Evolutionary conservation across 2,113 vertebrate genomes (phyloP).

Genomic region (Mesitornis unicolor): DNA sequence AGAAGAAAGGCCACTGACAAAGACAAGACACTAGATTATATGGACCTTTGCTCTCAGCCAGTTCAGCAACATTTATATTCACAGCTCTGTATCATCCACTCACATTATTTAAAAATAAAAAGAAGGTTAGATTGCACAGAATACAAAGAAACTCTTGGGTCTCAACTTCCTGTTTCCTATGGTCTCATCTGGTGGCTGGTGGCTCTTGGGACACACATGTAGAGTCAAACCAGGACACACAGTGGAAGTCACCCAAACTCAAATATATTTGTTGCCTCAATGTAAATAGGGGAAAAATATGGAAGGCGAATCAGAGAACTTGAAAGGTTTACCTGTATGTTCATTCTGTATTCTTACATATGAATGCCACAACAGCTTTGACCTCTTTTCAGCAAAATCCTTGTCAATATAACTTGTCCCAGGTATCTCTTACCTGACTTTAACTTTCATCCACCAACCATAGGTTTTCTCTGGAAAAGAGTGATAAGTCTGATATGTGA

Average conservation of each 20-base stretch:
- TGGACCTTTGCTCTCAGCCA: background rate
- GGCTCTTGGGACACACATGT: background rate
- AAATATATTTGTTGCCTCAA: background rate
- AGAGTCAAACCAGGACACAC: rapidly evolving
- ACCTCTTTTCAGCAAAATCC: background rate
- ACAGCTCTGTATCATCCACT: background rate
- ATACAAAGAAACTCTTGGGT: background rate
- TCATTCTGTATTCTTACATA: background rate
- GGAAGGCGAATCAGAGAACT: background rate
- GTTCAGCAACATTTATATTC: background rate
- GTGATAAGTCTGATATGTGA: background rate
- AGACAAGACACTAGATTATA: background rate
- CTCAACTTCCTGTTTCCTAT: background rate
- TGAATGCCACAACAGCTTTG: background rate
- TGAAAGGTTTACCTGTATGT: background rate
- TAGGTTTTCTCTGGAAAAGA: background rate
- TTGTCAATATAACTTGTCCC: background rate
- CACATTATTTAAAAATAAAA: background rate
- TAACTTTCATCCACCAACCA: background rate
- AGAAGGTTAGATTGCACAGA: background rate
- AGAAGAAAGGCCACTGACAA: background rate
- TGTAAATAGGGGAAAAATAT: background rate
- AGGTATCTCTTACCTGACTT: background rate
- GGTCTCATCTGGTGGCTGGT: background rate
- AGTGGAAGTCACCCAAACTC: background rate